Evolutionary conservation across 2,113 vertebrate species (phyloP), one percentile per base, ranked within the genome.

Genomic region (Microtus richardsoni): DNA sequence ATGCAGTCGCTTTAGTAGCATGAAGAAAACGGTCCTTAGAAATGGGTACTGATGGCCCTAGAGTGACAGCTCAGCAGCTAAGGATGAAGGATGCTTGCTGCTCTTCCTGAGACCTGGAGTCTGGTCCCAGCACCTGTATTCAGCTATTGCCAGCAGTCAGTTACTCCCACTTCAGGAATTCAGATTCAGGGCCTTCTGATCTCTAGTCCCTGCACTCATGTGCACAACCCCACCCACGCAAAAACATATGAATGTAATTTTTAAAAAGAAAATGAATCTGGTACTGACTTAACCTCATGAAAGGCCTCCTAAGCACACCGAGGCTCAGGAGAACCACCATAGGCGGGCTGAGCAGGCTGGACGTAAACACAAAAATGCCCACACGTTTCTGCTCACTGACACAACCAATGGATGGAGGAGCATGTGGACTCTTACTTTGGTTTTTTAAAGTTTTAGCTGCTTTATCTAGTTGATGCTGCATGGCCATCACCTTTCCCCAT

Each of bases 21-120:
- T 52, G 39, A 54, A 94, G 73, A 88, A 92, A 94, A 77, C 12
- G 54, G 47, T 74, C 87, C 62, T 91, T 60, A 95, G 87, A 88
- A 87, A 91, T 19, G 83, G 41, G 47, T 71, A 36, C 86, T 92
- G 54, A 41, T 9, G 21, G 54, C 11, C 12, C 3, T 3, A 16
- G 24, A n/a, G 19, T 4, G 12, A 62, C 14, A 28, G 58, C n/a
- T 30, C 80, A 30, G 39, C 58, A 19, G n/a, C 5, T 30, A 17
- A 60, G n/a, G 30, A 26, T 4, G 7, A 17, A 60, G n/a, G 41
- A 26, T 4, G 7, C n/a, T 41, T 62, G 24, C 12, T 13, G 17
- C 7, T 83, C 60, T 44, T 84, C 39, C 22, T 44, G 58, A 84
- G 58, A 36, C 44, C 14, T 19, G 36, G 60, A 64, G 39, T 30